Conservation (phyloP, 2,888 invertebrate species). For the Nemoura dubitans region DNA sequence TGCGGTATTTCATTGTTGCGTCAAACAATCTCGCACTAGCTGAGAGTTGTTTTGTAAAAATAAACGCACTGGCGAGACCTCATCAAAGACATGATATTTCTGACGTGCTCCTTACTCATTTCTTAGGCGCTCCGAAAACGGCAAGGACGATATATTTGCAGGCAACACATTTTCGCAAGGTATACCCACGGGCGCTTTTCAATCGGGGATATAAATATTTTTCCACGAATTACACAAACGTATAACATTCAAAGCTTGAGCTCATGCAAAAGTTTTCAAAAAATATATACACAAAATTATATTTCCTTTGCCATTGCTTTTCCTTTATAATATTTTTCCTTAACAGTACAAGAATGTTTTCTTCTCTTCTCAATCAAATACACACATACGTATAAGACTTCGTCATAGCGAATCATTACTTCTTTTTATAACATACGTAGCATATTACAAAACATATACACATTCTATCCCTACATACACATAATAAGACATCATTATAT, state of each 20-base stretch:
- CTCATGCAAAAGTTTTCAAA: not conserved
- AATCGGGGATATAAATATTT: not conserved
- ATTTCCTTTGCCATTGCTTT: not conserved
- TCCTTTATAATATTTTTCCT: too few species aligned
- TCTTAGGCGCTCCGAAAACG: too few species aligned
- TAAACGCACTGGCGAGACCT: too few species aligned
- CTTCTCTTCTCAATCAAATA: not conserved
- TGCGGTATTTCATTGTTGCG: too few species aligned
- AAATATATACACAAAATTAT: not conserved
- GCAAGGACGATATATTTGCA: too few species aligned
- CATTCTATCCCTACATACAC: not conserved
- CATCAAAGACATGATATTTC: too few species aligned
- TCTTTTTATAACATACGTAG: not conserved
- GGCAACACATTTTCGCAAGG: too few species aligned
- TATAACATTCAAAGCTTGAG: not conserved
- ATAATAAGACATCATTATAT: not conserved
- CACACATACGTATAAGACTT: not conserved
- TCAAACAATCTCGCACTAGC: too few species aligned
- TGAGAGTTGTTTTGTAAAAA: too few species aligned
- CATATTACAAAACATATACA: not conserved
- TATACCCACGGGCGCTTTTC: not conserved
- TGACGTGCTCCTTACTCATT: too few species aligned
- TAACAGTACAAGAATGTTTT: not conserved
- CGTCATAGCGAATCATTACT: not conserved
- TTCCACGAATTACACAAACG: not conserved